Evolutionary conservation across 2,113 vertebrate species (phyloP).

Genomic region (Saccopteryx leptura): DNA sequence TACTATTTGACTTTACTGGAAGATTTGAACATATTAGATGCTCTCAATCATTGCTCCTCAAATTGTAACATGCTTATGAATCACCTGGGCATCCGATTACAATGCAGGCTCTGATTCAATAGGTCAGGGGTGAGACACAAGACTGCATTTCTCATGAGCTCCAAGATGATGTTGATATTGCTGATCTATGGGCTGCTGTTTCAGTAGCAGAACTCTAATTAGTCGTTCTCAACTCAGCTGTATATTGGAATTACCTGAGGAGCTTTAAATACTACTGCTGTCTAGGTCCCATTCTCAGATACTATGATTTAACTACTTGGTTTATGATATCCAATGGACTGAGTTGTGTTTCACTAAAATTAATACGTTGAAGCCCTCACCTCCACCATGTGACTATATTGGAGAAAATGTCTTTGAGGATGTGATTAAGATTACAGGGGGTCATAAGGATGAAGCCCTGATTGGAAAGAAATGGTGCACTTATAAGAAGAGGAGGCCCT

Average conservation of each 20-base stretch:
- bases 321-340: background rate
- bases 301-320: slow-evolving; percentile 55
- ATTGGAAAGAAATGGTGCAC: background rate
- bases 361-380: background rate
- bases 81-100: slow-evolving; percentile 8
- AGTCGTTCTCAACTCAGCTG: slow-evolving; percentile 10
- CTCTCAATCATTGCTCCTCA: slow-evolving; percentile 6
- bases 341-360: background rate
- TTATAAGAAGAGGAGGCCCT: background rate
- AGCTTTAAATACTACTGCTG: background rate
- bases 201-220: background rate
- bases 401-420: background rate
- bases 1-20: slow-evolving; percentile 27
- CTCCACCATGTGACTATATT: background rate
- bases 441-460: background rate
- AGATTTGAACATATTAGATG: slow-evolving; percentile 14
- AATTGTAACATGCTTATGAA: background rate
- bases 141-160: background rate
- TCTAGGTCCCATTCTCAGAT: background rate
- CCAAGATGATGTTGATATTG: slow-evolving; percentile 3
- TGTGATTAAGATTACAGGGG: background rate
- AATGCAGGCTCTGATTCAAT: slow-evolving; percentile 41
- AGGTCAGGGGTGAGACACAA: background rate
- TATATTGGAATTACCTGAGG: slow-evolving; percentile 6
- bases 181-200: slow-evolving; percentile 13